Base-by-base conservation (phyloP, 2,888 invertebrate species). In the Drosophila rellima region DNA sequence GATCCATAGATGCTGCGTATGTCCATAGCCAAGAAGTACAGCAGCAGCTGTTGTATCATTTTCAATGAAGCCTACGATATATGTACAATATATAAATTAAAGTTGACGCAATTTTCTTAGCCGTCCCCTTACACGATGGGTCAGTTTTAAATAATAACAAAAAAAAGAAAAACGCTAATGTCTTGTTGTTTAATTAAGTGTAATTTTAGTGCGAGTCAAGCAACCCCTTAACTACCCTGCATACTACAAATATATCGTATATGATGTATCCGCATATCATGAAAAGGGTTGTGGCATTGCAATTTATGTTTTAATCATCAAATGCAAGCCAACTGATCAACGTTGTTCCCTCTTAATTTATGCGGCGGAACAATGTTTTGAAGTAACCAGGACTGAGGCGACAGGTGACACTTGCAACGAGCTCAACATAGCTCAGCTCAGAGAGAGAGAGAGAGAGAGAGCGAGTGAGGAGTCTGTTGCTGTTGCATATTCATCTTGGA, bases 101-200 rank as follows among this genome's bases (percentile, higher is more conserved):
- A 45, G 6, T 3, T 70, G 82, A 75, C 44, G 39, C 15, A 48
- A 57, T 48, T 29, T 31, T 51, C 61, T 47, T 23, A 44, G 45
- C 31, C 6, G 33, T 35, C 33, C 7, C 37, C 26, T 51, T 26
- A 17, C 20, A 42, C 23, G 42, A 48, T 31, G 47, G 47, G 47
- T 47, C 44, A 18, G 40, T 72, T 63, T 77, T 48, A 59, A 73
- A 55, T 65, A 52, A 67, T 68, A 78, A 86, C 0, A 75, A 83
- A 13, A 69, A 55, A 60, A 54, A 66, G 70, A 78, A 87, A 74
- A 84, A 70, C 88, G 81, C 88, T 91, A 91, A 91, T 91, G 86
- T 86, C 81, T 89, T 77, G 88, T 80, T 88, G 85, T 90, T 91
- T 91, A 91, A 91, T 91, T 91, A 91, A 90, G 90, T 89, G 90